Base-by-base conservation (phyloP, 53 echinoderm and acorn worm species). In the Hippasteria phrygiana region DNA sequence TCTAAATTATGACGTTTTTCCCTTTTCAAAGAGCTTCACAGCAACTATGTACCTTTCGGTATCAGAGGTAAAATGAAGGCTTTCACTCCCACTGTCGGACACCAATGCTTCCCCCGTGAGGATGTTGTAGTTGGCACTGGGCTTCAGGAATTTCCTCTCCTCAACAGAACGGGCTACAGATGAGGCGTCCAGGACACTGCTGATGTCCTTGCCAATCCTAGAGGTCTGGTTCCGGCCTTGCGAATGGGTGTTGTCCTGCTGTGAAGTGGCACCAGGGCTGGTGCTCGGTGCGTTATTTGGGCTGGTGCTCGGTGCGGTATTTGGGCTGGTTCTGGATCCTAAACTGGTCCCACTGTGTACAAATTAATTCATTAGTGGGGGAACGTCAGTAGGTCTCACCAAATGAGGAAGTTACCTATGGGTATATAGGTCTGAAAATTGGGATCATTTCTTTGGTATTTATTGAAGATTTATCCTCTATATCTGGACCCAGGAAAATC, bases 101-200 rank as follows among this genome's bases (percentile, higher is more conserved):
- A n/a, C 29, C 13, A 82, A 38, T 26, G 80, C 80, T 56, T 89
- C 64, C 5, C 93, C 93, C 22, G 91, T 91, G 28, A 95, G 78
- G 39, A 93, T 77, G 72, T 92, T 94, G 73, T 83, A 94, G 39
- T 93, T 75, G 53, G 90, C 88, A 34, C 90, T 86, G 4, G 95
- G 89, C 33, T 77, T 79, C 41, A 95, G 91, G 37, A 93, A 95
- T 64, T 93, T 93, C 24, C 93, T 78, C 46, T 93, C 89, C 56
- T 90, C 92, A 18, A 91, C 88, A 8, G 90, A 77, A 53, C 27
- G 88, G 73, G 20, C 37, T 26, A 38, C 53, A 18, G 73, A 31
- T 11, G 81, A 81, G 43, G 81, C 26, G 16, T 38, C 63, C 46
- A 31, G 43, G 14, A 29, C 17, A 7, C 27, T 77, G 48, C 43